phyloP scores from a whole-genome alignment of 2,797 vertebrate species.

The Thripadectes ignobilis region DNA sequence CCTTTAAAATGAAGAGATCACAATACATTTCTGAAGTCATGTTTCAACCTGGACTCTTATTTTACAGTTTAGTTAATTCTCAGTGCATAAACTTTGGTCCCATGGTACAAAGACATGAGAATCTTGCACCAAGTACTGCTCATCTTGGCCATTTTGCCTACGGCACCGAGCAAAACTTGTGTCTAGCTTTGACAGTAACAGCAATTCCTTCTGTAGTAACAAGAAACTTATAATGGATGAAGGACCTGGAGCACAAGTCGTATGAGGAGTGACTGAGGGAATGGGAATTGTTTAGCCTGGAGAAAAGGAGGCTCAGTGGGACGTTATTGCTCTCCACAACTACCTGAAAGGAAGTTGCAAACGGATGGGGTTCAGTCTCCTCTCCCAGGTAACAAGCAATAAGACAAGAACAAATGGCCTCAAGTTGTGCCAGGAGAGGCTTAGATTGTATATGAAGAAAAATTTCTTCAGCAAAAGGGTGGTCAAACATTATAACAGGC shows the following conservation, averaged over 20 bases:
- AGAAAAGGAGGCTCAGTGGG: background rate
- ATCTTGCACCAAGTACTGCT: background rate
- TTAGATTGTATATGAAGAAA: background rate
- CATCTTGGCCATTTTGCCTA: background rate
- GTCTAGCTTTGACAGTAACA: background rate
- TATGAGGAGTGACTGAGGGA: background rate
- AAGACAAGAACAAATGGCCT: background rate
- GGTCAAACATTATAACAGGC: background rate
- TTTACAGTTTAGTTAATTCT: conserved; percentile 3
- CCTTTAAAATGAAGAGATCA: background rate
- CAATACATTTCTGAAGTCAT: background rate
- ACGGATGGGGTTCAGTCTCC: background rate
- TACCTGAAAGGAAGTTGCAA: background rate
- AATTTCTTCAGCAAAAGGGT: background rate
- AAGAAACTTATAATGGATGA: background rate
- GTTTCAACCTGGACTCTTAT: background rate
- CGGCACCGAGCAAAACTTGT: background rate
- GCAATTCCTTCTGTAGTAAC: conserved; percentile 1
- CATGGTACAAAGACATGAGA: background rate
- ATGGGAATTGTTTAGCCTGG: background rate
- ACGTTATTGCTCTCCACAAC: background rate
- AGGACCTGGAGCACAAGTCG: background rate
- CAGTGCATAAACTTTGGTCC: background rate
- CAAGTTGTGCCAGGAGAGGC: background rate
- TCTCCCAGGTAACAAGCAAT: background rate